Evolutionary conservation across 1,140 invertebrate genomes (phyloP).

Genomic region (Aphelenchoides besseyi): DNA sequence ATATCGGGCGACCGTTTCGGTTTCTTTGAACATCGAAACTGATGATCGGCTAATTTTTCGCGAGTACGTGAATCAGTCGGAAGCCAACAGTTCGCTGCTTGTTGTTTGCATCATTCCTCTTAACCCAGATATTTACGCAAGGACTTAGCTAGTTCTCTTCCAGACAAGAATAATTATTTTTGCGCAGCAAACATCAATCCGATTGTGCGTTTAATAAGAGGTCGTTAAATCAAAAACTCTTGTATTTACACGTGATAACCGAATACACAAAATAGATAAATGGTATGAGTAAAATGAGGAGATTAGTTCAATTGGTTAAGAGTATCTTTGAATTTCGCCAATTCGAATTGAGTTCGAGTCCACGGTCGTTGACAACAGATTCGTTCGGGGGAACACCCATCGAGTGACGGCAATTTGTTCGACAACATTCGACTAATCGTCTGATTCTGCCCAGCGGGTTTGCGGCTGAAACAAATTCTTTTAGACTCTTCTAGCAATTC

Average conservation of each 20-base stretch:
- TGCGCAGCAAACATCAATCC: no score
- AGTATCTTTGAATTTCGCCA: conserved; percentile 39
- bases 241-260: conserved; percentile 5
- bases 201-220: background rate
- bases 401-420: conserved; percentile 37
- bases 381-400: conserved; percentile 37
- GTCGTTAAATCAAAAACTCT: background rate
- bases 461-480: conserved; percentile 26
- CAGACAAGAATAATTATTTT: no score
- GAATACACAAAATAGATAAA: background rate
- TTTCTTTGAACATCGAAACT: no score
- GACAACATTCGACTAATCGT: conserved; percentile 21
- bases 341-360: conserved; percentile 29
- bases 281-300: background rate
- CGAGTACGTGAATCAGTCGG: no score
- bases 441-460: conserved; percentile 24
- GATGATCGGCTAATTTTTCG: no score
- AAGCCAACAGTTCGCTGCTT: no score
- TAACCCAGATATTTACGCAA: no score
- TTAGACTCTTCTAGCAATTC: background rate
- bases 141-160: no score
- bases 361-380: conserved; percentile 36
- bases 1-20: no score
- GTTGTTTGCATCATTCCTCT: no score
- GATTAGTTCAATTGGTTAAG: conserved; percentile 23